Conservation (phyloP, 2,888 invertebrate species). For the Apotomis turbidana region DNA sequence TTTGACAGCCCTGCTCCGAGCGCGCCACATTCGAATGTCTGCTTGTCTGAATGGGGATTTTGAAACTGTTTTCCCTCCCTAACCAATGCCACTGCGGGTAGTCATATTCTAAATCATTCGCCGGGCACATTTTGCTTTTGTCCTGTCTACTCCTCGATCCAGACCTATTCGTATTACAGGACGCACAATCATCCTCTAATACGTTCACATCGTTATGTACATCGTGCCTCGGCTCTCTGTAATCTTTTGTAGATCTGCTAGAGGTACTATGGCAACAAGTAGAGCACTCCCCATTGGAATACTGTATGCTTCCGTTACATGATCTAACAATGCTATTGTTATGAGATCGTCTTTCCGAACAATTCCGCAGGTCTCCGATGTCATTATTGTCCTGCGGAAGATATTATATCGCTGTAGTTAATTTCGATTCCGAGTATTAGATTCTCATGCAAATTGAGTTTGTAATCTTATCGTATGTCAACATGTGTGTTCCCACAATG, state of each 20-base stretch:
- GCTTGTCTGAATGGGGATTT: constrained; percentile 78
- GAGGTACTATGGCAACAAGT: constrained; percentile 80
- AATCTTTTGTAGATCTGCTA: constrained; percentile 79
- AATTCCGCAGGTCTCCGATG: constrained; percentile 75
- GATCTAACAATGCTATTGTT: constrained; percentile 81
- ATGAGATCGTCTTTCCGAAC: constrained; percentile 77
- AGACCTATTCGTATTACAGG: constrained; percentile 78
- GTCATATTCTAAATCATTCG: constrained; percentile 80
- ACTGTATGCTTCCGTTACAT: constrained; percentile 79
- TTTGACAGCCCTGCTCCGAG: constrained; percentile 82
- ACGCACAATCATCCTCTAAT: constrained; percentile 74
- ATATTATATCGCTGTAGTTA: constrained; percentile 53
- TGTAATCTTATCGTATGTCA: constrained; percentile 66
- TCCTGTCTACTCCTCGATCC: constrained; percentile 79
- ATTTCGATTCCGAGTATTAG: constrained; percentile 43
- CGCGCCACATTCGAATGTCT: constrained; percentile 78
- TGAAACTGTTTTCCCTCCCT: constrained; percentile 81
- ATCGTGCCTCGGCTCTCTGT: constrained; percentile 75
- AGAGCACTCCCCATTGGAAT: constrained; percentile 79
- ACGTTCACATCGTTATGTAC: constrained; percentile 75
- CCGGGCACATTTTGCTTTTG: constrained; percentile 79
- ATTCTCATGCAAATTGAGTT: constrained; percentile 62
- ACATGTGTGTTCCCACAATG: constrained; percentile 59
- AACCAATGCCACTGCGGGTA: constrained; percentile 82
- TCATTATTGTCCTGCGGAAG: constrained; percentile 77